Evolutionary conservation across 2,888 invertebrate species (phyloP).

Genomic region (Pterobdella sp.): DNA sequence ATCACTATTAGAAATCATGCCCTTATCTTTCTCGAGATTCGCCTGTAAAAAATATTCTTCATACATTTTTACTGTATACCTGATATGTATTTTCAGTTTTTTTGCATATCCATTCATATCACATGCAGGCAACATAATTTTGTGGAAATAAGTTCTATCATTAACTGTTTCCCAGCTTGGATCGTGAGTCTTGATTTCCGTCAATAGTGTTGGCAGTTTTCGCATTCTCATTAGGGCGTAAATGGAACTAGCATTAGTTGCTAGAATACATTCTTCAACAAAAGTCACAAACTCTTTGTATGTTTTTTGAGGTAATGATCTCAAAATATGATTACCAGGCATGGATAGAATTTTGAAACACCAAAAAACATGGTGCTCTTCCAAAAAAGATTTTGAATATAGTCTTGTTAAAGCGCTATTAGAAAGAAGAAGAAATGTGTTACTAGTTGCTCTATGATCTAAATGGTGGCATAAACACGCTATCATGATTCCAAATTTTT

Average conservation of each 20-base stretch:
- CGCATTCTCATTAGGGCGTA: background rate
- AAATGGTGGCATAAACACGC: slow-evolving; percentile 4
- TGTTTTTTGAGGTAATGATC: background rate
- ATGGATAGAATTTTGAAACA: slow-evolving; percentile 2
- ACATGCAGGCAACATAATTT: background rate
- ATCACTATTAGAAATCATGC: background rate
- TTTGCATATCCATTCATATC: background rate
- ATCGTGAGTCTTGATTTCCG: background rate
- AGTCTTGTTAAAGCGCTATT: slow-evolving; percentile 1
- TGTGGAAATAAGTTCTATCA: background rate
- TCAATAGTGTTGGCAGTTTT: background rate
- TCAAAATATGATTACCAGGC: slow-evolving; percentile 1
- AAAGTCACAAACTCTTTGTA: slow-evolving; percentile 6
- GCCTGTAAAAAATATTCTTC: background rate
- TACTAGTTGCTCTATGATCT: background rate
- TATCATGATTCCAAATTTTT: slow-evolving; percentile 1
- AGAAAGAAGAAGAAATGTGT: slow-evolving; percentile 8
- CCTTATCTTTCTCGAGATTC: background rate
- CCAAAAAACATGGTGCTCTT: slow-evolving; percentile 14
- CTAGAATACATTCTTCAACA: slow-evolving; percentile 1
- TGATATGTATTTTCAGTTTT: background rate
- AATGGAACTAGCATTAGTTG: slow-evolving; percentile 1
- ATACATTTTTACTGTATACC: slow-evolving; percentile 6
- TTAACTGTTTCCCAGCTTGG: background rate
- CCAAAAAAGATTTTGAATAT: slow-evolving; percentile 1